Evolutionary conservation across 2,797 vertebrate genomes (phyloP).

Genomic region (Danio albolineatus): DNA sequence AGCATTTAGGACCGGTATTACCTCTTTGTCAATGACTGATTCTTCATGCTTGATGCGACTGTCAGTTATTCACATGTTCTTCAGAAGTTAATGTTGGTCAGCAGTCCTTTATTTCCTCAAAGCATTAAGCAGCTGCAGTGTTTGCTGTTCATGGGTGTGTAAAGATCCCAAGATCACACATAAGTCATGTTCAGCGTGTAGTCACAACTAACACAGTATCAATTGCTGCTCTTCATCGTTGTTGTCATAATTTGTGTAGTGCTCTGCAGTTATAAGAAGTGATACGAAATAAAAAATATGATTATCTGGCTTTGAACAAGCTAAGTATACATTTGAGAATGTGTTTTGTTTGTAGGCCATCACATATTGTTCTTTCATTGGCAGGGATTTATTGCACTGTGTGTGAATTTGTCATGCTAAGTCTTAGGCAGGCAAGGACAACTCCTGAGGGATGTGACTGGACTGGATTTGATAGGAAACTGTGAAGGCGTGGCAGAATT

Average conservation of each 20-base stretch:
- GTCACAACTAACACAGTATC: constrained; percentile 25
- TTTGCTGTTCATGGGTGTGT: constrained; percentile 48
- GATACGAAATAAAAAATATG: not conserved
- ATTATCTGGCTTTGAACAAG: constrained; percentile 22
- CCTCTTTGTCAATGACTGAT: not conserved
- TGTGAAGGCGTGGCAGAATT: constrained; percentile 23
- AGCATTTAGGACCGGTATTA: constrained; percentile 25
- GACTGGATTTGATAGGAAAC: constrained; percentile 12
- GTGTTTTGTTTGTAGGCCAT: constrained; percentile 15
- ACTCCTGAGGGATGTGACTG: constrained; percentile 26
- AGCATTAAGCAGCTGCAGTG: constrained; percentile 33
- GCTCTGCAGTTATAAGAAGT: not conserved
- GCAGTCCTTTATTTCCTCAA: constrained; percentile 51
- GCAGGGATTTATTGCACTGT: constrained; percentile 1
- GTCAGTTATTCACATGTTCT: constrained; percentile 49
- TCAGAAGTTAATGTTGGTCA: constrained; percentile 59
- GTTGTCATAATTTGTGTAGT: not conserved
- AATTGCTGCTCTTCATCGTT: not conserved
- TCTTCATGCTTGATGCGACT: constrained; percentile 20
- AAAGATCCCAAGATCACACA: constrained; percentile 32
- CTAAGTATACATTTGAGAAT: not conserved
- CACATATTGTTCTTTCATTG: constrained; percentile 12
- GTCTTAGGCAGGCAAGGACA: constrained; percentile 4
- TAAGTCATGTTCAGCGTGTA: not conserved
- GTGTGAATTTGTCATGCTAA: constrained; percentile 26